These are phyloP conservation scores for Eupristina koningsbergeri DNA, from an alignment of 1,140 invertebrate genomes.

Conservation along the genomic window DNA sequence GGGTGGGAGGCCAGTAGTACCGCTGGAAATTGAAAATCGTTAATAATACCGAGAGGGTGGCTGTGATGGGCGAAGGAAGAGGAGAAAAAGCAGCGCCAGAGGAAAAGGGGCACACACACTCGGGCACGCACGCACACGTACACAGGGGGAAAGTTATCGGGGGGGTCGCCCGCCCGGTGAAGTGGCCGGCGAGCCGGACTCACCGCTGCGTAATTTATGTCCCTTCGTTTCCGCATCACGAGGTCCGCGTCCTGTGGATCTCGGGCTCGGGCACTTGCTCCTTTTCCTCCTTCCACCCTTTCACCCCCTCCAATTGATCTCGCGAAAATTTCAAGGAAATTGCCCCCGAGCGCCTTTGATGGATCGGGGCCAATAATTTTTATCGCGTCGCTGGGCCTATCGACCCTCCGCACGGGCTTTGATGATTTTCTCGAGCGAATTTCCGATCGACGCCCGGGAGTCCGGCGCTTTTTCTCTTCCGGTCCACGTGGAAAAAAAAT, in stretches of 20 bases:
- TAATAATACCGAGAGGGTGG: conserved; percentile 51
- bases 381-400: conserved; percentile 54
- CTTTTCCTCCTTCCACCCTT: not conserved
- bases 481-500: conserved; percentile 4
- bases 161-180: conserved; percentile 55
- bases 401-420: conserved; percentile 45
- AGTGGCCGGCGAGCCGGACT: conserved; percentile 59
- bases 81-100: conserved; percentile 31
- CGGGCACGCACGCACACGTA: conserved; percentile 44
- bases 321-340: conserved; percentile 70
- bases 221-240: conserved; percentile 69
- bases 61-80: conserved; percentile 55
- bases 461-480: not conserved
- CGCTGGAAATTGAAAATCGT: conserved; percentile 53
- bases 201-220: conserved; percentile 69
- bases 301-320: conserved; percentile 53
- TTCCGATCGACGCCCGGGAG: conserved; percentile 54
- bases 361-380: conserved; percentile 66
- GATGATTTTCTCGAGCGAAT: conserved; percentile 60
- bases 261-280: conserved; percentile 38
- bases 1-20: conserved; percentile 47
- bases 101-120: conserved; percentile 40
- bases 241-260: conserved; percentile 2
- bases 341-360: conserved; percentile 61
- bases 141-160: not conserved